A percentile compares a stretch with the other conserved stretches of the same genome.
phyloP scores from a whole-genome alignment of 2,797 vertebrate species.

The Agapornis canus region DNA sequence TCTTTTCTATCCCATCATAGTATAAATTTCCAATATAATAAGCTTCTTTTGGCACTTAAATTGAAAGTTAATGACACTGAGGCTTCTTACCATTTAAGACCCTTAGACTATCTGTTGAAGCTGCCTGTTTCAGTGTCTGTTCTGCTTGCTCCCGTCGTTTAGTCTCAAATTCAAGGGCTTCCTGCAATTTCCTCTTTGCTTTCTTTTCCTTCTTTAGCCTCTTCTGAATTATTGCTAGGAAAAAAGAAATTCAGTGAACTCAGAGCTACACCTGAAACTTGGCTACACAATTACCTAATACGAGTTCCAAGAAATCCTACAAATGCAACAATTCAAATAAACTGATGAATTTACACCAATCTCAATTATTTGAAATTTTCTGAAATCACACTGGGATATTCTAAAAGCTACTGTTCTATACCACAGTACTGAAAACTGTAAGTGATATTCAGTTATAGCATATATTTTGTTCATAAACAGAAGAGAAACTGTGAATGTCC shows the following conservation, averaged over 20 bases:
- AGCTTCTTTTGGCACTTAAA: background rate
- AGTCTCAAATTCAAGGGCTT: conserved; percentile 98
- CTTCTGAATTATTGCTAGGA: conserved; percentile 96
- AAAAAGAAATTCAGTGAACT: background rate
- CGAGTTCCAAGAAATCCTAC: background rate
- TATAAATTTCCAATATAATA: background rate
- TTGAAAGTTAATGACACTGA: conserved; percentile 1
- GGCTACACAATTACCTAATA: background rate
- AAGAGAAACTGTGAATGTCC: background rate
- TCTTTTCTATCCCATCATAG: background rate
- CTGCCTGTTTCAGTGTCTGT: conserved; percentile 94
- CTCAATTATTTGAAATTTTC: background rate
- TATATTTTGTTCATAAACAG: background rate
- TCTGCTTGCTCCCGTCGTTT: conserved; percentile 96
- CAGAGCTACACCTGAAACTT: background rate
- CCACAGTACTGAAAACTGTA: background rate
- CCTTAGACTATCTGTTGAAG: conserved; percentile 94
- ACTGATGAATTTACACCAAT: background rate
- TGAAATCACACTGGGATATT: background rate
- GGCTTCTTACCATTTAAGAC: conserved; percentile 91
- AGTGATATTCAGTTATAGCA: background rate
- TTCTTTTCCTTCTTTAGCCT: conserved; percentile 99
- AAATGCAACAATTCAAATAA: background rate
- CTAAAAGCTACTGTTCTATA: background rate
- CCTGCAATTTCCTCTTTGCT: conserved; percentile 99